These are phyloP conservation scores for Norana najaformis DNA, from an alignment of 2,888 invertebrate genomes.

Conservation along the genomic window DNA sequence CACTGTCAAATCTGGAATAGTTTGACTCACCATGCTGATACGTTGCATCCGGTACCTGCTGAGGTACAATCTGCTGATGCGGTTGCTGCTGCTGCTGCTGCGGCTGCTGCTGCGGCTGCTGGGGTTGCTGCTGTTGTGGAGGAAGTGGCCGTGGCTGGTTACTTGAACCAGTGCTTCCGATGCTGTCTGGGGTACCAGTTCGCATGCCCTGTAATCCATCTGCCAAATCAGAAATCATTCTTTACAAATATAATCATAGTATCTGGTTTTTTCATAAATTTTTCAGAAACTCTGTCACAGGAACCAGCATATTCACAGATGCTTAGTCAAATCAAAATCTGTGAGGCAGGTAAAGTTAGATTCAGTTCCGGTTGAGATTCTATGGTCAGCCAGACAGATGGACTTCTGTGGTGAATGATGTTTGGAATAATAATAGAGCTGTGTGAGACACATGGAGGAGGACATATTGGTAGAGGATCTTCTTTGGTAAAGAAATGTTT, in stretches of 20 bases:
- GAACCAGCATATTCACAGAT: too few relatives aligned
- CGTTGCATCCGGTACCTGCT: neutral
- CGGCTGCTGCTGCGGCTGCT: neutral
- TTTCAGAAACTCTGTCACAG: too few relatives aligned
- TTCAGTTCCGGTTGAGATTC: too few relatives aligned
- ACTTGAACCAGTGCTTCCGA: constrained; percentile 28
- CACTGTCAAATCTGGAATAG: neutral
- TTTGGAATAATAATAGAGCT: too few relatives aligned
- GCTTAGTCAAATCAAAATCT: too few relatives aligned
- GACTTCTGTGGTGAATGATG: too few relatives aligned
- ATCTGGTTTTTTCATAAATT: too few relatives aligned
- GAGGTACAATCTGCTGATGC: neutral
- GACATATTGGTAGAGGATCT: too few relatives aligned
- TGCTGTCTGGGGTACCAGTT: constrained; percentile 33
- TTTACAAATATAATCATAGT: neutral
- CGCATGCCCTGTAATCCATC: constrained; percentile 20
- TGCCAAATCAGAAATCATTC: neutral
- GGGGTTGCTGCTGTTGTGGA: neutral
- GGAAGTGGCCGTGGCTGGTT: constrained; percentile 19
- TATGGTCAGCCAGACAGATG: too few relatives aligned
- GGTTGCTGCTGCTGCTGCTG: neutral
- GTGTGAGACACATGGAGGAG: too few relatives aligned
- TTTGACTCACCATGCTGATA: neutral
- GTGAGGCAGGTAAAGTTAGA: too few relatives aligned
- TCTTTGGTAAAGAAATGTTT: too few relatives aligned